phyloP scores from a whole-genome alignment of 92 coral and sea anemone genomes.

The Plumapathes pennacea region DNA sequence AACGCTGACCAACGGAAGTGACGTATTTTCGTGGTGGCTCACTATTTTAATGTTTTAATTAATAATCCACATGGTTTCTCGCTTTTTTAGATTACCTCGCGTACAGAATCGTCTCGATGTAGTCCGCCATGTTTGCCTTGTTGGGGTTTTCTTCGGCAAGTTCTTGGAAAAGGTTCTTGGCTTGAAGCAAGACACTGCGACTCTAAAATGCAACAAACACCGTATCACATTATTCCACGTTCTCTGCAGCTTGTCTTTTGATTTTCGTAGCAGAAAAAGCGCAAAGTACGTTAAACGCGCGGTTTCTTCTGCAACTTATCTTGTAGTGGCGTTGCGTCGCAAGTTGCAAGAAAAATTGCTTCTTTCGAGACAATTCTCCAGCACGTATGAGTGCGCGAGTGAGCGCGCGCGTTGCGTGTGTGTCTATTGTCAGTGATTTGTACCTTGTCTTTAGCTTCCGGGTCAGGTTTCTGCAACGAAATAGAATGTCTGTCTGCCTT shows the following conservation, averaged over 20 bases:
- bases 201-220: conserved; percentile 47
- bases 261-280: background rate
- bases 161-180: conserved; percentile 63
- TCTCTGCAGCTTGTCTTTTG: too few relatives aligned
- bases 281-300: background rate
- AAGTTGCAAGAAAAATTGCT: too few relatives aligned
- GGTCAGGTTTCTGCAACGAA: conserved; percentile 48
- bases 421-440: too few relatives aligned
- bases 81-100: conserved; percentile 94
- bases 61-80: too few relatives aligned
- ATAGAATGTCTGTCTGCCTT: conserved; percentile 72
- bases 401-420: too few relatives aligned
- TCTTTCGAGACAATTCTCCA: too few relatives aligned
- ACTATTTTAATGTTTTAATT: too few relatives aligned
- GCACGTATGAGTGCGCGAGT: too few relatives aligned
- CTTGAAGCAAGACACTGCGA: conserved; percentile 47
- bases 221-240: background rate
- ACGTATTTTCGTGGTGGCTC: too few relatives aligned
- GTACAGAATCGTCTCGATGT: conserved; percentile 75
- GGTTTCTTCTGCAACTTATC: background rate
- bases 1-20: too few relatives aligned
- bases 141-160: conserved; percentile 81
- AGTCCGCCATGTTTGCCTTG: conserved; percentile 90
- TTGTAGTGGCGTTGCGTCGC: too few relatives aligned
- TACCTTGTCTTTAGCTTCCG: conserved; percentile 69